phyloP scores from a whole-genome alignment of 2,113 vertebrate species.

The Petrocephalus zakoni region DNA sequence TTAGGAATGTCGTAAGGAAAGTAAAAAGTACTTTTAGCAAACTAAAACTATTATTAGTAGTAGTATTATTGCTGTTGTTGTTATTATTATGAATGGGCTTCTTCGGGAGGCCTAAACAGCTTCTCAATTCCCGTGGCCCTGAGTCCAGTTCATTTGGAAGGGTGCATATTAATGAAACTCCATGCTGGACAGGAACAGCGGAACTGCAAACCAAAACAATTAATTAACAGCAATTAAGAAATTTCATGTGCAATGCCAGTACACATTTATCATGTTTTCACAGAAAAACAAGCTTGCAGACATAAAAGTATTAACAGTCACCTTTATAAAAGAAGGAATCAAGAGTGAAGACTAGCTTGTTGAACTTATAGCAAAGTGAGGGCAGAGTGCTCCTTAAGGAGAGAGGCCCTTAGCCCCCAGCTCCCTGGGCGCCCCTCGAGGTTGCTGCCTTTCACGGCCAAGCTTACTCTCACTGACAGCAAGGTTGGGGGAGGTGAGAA shows the following conservation, averaged over 20 bases:
- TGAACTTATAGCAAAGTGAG: neutral
- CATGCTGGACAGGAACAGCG: neutral
- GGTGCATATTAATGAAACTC: neutral
- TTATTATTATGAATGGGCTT: neutral
- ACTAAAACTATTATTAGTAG: neutral
- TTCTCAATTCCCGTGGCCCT: neutral
- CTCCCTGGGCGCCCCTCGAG: no score
- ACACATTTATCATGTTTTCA: neutral
- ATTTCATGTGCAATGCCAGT: neutral
- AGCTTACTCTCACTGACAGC: no score
- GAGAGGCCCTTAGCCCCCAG: no score
- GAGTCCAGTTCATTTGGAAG: neutral
- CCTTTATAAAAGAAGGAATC: neutral
- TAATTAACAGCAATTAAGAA: neutral
- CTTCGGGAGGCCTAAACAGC: neutral
- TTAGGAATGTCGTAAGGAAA: neutral
- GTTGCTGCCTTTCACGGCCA: no score
- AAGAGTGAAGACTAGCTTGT: neutral
- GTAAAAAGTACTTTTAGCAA: neutral
- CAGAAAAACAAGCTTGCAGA: neutral
- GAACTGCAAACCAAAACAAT: neutral
- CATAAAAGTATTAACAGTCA: neutral
- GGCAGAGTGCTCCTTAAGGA: no score
- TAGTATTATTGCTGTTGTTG: neutral
- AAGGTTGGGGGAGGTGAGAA: no score